A percentile compares a stretch with the other conserved stretches of the same genome.
phyloP scores from a whole-genome alignment of 1,140 invertebrate genomes.

The Brachionus sp. region DNA sequence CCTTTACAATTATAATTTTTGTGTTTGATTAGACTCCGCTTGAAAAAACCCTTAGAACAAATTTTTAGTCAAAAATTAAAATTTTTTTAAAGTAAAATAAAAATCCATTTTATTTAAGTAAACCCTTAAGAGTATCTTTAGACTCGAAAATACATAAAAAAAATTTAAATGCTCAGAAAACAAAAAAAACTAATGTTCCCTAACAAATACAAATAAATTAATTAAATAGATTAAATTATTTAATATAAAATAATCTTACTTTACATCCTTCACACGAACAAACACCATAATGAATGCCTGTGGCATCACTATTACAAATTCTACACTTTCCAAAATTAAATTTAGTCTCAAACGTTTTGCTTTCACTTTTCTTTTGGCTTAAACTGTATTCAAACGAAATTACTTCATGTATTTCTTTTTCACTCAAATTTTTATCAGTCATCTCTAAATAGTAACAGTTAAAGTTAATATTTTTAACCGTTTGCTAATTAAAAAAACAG shows the following conservation, averaged over 20 bases:
- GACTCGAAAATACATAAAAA: no score
- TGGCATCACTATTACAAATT: constrained; percentile 95
- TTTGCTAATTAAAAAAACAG: no score
- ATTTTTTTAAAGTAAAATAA: no score
- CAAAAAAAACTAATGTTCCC: no score
- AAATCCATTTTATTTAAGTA: no score
- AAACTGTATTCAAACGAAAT: not conserved
- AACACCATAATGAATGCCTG: constrained; percentile 97
- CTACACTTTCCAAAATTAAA: not conserved
- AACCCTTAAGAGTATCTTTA: no score
- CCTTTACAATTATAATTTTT: constrained; percentile 59
- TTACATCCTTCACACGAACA: constrained; percentile 99
- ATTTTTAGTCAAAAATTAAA: no score
- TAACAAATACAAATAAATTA: no score
- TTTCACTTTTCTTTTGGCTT: not conserved
- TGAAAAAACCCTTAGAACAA: constrained; percentile 54
- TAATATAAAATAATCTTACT: constrained; percentile 51
- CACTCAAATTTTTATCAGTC: not conserved
- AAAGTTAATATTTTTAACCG: no score
- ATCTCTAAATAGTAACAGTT: not conserved
- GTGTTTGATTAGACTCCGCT: constrained; percentile 58
- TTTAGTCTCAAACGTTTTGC: not conserved
- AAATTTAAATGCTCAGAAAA: no score
- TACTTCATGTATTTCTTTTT: not conserved
- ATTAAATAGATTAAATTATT: no score